Conservation (phyloP, 1,140 invertebrate species). For the Paramacrobiotus metropolitanus region DNA sequence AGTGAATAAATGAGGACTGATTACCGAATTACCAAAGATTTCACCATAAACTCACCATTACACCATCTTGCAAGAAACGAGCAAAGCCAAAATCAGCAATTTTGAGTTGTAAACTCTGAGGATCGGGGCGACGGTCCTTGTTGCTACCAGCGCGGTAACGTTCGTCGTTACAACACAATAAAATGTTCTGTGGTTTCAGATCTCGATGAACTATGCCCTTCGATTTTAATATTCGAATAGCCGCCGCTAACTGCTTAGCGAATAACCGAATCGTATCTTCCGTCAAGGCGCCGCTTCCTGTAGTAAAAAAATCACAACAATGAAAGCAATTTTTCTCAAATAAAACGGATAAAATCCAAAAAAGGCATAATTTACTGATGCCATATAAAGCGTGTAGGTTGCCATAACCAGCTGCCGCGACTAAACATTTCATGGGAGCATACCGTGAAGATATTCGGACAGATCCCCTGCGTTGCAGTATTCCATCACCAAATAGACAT, state of each 20-base stretch:
- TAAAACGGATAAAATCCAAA: constrained; percentile 8
- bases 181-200: constrained; percentile 90
- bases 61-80: constrained; percentile 85
- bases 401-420: no score
- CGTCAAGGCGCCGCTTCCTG: constrained; percentile 68
- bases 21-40: no score
- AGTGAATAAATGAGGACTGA: no score
- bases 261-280: constrained; percentile 90
- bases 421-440: constrained; percentile 18
- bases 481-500: constrained; percentile 95
- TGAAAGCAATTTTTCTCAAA: neutral
- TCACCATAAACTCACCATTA: no score
- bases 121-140: constrained; percentile 2
- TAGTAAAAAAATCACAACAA: constrained; percentile 16
- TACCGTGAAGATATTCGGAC: constrained; percentile 78
- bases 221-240: constrained; percentile 79
- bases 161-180: constrained; percentile 56
- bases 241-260: constrained; percentile 77
- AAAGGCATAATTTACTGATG: constrained; percentile 8
- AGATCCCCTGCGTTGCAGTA: constrained; percentile 97
- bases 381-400: no score
- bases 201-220: constrained; percentile 97
- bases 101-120: neutral
- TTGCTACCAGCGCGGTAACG: no score
- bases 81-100: constrained; percentile 95